Percentiles rank a stretch among this genome's conserved stretches.
Evolutionary conservation across 2,113 vertebrate genomes (phyloP).

Genomic region (Mormoops blainvillei): DNA sequence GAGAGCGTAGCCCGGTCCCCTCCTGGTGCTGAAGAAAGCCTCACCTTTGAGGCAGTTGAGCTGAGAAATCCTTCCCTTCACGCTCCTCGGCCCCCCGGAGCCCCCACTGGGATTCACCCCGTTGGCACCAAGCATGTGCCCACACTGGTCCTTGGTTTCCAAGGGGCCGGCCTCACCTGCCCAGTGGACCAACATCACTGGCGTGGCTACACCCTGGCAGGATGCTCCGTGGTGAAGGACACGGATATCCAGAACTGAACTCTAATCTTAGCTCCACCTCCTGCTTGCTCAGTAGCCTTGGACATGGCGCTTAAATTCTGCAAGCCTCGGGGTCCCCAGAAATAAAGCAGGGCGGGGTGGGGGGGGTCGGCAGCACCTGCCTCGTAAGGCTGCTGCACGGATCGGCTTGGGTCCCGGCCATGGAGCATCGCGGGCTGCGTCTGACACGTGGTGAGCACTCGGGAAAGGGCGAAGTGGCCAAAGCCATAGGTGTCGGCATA

Average conservation of each 20-base stretch:
- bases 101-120: fast-evolving
- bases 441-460: neutral
- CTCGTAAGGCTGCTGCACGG: fast-evolving
- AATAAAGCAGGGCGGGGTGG: neutral
- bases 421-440: fast-evolving
- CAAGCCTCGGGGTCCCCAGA: fast-evolving
- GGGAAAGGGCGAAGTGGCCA: fast-evolving
- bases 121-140: fast-evolving
- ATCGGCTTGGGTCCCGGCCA: fast-evolving
- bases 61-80: fast-evolving
- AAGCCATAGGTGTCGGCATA: fast-evolving
- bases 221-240: neutral
- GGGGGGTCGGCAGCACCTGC: no score
- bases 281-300: neutral
- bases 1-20: neutral
- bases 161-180: neutral
- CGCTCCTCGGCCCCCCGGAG: no score
- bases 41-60: neutral
- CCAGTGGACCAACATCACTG: fast-evolving
- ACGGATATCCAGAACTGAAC: fast-evolving
- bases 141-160: neutral
- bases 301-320: neutral
- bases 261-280: neutral
- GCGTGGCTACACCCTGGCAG: no score
- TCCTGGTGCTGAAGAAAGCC: neutral